Conservation (phyloP, 2,797 vertebrate species). For the Denticeps clupeoides region DNA sequence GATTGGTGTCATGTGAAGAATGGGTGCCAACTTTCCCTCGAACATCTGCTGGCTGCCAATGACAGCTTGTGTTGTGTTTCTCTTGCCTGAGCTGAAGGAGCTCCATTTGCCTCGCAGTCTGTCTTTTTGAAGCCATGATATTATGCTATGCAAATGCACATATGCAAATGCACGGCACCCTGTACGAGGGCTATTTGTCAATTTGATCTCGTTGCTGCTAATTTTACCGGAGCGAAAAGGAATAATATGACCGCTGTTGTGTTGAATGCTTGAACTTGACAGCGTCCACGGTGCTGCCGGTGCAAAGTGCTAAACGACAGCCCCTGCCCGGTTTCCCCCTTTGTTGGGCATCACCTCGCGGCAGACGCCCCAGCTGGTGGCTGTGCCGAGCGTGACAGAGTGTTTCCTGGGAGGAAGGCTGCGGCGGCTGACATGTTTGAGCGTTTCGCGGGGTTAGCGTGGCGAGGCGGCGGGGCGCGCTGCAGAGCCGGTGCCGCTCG, state of each 20-base stretch:
- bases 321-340: too few species aligned
- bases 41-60: conserved; percentile 68
- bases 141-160: conserved; percentile 25
- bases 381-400: neutral
- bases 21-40: conserved; percentile 62
- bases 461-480: conserved; percentile 3
- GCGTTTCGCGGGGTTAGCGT: conserved; percentile 8
- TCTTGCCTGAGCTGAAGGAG: conserved; percentile 53
- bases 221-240: too few species aligned
- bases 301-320: too few species aligned
- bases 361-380: too few species aligned
- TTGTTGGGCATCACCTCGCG: too few species aligned
- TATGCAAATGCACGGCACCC: too few species aligned
- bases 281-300: too few species aligned
- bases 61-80: conserved; percentile 57
- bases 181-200: too few species aligned
- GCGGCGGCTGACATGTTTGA: conserved; percentile 1
- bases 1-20: conserved; percentile 60
- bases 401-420: neutral
- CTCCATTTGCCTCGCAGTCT: conserved; percentile 47
- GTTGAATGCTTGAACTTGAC: too few species aligned
- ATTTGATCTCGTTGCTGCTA: too few species aligned
- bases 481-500: too few species aligned
- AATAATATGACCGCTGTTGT: too few species aligned
- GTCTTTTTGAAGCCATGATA: conserved; percentile 50